Evolutionary conservation across 2,888 invertebrate genomes (phyloP).

Genomic region (Cancer borealis): DNA sequence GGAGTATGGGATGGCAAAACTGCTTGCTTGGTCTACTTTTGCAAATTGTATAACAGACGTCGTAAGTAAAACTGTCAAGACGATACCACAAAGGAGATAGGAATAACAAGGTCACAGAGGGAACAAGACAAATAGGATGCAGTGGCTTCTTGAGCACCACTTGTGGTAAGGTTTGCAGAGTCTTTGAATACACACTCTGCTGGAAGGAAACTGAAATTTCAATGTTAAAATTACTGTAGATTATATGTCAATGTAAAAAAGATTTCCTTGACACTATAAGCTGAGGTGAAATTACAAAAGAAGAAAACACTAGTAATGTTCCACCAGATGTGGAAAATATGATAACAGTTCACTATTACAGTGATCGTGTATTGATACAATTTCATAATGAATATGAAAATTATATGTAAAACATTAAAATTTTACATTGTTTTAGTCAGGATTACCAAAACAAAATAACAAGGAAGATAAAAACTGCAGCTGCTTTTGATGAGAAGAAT

Average conservation of each 20-base stretch:
- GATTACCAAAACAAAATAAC: neutral
- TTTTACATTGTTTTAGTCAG: neutral
- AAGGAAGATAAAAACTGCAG: neutral
- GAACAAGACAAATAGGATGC: neutral
- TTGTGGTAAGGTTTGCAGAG: neutral
- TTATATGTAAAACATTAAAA: neutral
- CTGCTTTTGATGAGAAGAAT: conserved; percentile 11
- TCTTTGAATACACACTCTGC: neutral
- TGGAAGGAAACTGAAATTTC: neutral
- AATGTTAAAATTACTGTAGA: neutral
- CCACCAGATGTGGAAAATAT: neutral
- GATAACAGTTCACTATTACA: neutral
- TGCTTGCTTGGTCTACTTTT: neutral
- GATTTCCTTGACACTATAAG: neutral
- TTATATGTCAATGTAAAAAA: neutral
- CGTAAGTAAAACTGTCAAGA: neutral
- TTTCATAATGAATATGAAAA: conserved; percentile 15
- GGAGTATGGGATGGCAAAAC: neutral
- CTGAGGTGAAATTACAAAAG: neutral
- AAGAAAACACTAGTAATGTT: neutral
- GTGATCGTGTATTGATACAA: neutral
- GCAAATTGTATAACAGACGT: neutral
- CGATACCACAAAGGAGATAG: neutral
- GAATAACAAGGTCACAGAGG: neutral
- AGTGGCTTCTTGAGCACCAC: conserved; percentile 32